Evolutionary conservation across 2,113 vertebrate species (phyloP).

Genomic region (Motacilla alba): DNA sequence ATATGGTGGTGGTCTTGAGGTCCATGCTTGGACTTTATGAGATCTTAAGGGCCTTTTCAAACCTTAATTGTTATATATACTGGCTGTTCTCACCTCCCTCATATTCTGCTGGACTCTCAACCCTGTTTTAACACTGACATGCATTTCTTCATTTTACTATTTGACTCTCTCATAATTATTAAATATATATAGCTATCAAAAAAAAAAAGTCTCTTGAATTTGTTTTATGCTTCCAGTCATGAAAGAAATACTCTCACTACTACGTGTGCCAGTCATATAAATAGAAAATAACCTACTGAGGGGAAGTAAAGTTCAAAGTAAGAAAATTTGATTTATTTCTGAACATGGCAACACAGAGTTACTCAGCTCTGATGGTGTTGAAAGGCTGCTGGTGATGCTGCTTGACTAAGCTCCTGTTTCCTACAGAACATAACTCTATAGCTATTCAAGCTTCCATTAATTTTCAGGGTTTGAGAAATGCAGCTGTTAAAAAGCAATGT

Average conservation of each 20-base stretch:
- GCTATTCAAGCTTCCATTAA: neutral
- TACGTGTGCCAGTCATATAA: accelerated
- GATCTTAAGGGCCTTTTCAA: neutral
- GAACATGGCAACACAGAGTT: neutral
- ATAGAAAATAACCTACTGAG: neutral
- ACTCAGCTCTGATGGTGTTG: neutral
- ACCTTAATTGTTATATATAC: neutral
- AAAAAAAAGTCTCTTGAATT: neutral
- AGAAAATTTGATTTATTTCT: neutral
- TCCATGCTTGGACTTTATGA: neutral
- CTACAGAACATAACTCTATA: neutral
- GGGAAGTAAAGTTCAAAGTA: neutral
- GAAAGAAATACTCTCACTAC: neutral
- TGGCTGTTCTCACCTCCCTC: neutral
- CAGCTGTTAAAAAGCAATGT: neutral
- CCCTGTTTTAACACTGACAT: neutral
- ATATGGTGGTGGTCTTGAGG: neutral
- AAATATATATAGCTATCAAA: neutral
- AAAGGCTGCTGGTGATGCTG: neutral
- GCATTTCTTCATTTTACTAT: neutral
- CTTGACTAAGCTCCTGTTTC: neutral
- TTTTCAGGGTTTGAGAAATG: neutral
- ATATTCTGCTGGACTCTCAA: neutral
- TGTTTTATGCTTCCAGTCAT: neutral
- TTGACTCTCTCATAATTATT: neutral